phyloP scores from a whole-genome alignment of 1,140 invertebrate species.

The Ooceraea biroi region DNA sequence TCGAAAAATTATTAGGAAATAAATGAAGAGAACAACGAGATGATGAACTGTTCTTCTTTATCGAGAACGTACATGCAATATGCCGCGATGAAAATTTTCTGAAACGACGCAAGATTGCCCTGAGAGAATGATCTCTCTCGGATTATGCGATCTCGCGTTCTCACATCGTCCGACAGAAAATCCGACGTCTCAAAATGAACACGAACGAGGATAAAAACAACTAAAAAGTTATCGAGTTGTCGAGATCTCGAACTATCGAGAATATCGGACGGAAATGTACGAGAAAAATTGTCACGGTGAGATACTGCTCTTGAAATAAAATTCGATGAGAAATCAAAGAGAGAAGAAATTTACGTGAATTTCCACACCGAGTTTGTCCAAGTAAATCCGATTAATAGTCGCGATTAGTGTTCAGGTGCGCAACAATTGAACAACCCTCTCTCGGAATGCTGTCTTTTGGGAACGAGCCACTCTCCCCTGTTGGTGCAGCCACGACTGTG shows the following conservation, averaged over 20 bases:
- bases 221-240: too few species aligned
- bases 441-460: neutral
- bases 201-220: too few species aligned
- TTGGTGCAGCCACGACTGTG: constrained; percentile 70
- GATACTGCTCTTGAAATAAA: too few species aligned
- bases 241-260: too few species aligned
- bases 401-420: constrained; percentile 12
- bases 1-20: neutral
- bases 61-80: neutral
- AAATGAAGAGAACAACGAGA: neutral
- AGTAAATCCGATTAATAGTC: neutral
- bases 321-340: neutral
- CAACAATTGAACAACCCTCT: constrained; percentile 6
- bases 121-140: too few species aligned
- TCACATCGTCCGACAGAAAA: too few species aligned
- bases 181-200: too few species aligned
- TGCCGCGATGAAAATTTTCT: neutral
- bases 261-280: too few species aligned
- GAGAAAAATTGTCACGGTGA: too few species aligned
- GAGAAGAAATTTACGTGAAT: neutral
- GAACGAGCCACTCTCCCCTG: constrained; percentile 20
- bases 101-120: neutral
- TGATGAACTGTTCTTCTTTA: too few species aligned
- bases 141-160: too few species aligned
- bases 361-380: neutral